Conservation (phyloP, 2,888 invertebrate species). For the Monopis laevigella region DNA sequence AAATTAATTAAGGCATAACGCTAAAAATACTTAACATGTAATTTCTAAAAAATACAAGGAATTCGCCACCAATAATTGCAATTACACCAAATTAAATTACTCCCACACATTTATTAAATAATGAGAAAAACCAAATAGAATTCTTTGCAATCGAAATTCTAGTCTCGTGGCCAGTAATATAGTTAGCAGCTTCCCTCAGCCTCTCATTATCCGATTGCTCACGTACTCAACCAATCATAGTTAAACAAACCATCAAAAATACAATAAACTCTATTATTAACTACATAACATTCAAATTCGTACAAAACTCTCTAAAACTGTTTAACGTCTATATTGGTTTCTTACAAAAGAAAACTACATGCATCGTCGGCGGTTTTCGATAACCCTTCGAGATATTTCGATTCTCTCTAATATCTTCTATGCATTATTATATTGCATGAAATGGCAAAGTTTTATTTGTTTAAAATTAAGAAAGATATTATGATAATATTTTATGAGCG, state of each 20-base stretch:
- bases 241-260: not conserved
- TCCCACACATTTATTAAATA: not conserved
- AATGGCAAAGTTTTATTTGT: not conserved
- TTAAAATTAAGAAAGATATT: too few species aligned
- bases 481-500: too few species aligned
- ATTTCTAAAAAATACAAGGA: too few species aligned
- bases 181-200: conserved; percentile 45
- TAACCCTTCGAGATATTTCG: conserved; percentile 8
- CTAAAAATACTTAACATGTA: too few species aligned
- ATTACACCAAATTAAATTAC: too few species aligned
- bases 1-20: too few species aligned
- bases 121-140: conserved; percentile 27
- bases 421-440: not conserved
- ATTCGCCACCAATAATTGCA: too few species aligned
- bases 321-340: not conserved
- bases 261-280: not conserved
- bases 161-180: conserved; percentile 54
- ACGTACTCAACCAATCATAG: conserved; percentile 14
- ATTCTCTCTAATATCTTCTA: not conserved
- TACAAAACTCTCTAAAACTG: not conserved
- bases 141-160: conserved; percentile 47
- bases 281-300: not conserved
- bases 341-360: not conserved
- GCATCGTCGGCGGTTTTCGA: conserved; percentile 2
- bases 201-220: conserved; percentile 22